Base-by-base conservation (phyloP, 2,797 vertebrate species). In the Malurus splendens region DNA sequence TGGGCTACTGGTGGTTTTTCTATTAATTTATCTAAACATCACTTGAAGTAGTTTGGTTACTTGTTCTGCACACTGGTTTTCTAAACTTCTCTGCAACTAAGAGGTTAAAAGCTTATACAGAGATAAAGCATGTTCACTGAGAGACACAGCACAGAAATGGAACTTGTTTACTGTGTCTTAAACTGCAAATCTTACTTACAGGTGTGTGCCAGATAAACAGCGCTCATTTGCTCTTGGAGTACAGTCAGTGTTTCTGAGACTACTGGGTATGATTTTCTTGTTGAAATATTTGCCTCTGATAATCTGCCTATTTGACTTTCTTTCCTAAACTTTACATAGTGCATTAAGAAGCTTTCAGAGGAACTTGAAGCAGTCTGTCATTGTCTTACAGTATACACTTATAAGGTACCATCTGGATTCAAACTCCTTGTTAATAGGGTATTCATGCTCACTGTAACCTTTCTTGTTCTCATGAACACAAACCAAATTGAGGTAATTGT, bases 171-270 rank as follows among this genome's bases (percentile, higher is more conserved):
- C 32, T 11, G 10, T 70, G 28, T 42, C 55, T 70, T 81, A 73
- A 79, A 78, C 44, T 76, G 28, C 9, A 39, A 70, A 42, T 80
- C 13, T 83, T 94, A 3, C 92, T 96, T 94, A 52, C 90, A 98
- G 98, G 60, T 98, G 97, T 96, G 98, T 98, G 38, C 95, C 97
- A 75, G 95, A 97, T 47, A 97, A 85, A 18, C 96, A 97, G 23
- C 96, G 97, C 10, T 96, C 98, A 6, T 96, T 98, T 95, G 97
- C 98, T 25, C 85, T 98, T 91, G 98, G 98, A 81, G 96, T 97
- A 48, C 97, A 98, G 81, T 97, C 95, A 72, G 85, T 96, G 61
- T 93, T 98, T 77, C 90, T 98, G 39, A 96, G 98, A 59, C 59
- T 98, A 81, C 33, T 98, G 33, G 98, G 98, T 98, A 97, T 91